Evolutionary conservation across 2,797 vertebrate genomes (phyloP).

Genomic region (Pachyuromys duprasi): DNA sequence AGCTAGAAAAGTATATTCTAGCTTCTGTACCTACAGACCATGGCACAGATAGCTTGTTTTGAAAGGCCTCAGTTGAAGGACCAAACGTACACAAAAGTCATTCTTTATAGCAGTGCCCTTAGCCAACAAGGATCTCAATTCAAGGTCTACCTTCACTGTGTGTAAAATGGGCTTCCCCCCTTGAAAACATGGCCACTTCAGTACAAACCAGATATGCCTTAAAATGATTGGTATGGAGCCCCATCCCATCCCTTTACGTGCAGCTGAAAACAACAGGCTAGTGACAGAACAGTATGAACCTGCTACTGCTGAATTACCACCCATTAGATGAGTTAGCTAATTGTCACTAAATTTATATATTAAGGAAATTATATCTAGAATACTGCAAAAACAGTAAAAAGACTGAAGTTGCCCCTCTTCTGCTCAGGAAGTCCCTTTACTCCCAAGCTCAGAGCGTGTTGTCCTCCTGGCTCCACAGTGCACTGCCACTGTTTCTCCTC

Average conservation of each 20-base stretch:
- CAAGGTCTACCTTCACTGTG: conserved; percentile 50
- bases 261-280: conserved; percentile 73
- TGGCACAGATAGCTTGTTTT: conserved; percentile 14
- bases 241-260: conserved; percentile 45
- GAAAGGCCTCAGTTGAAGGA: conserved; percentile 35
- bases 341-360: conserved; percentile 88
- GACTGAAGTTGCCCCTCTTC: conserved; percentile 89
- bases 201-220: conserved; percentile 77
- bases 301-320: conserved; percentile 76
- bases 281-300: conserved; percentile 71
- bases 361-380: conserved; percentile 89
- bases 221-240: conserved; percentile 72
- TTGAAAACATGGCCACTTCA: conserved; percentile 61
- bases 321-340: conserved; percentile 87
- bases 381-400: conserved; percentile 96
- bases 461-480: conserved; percentile 82
- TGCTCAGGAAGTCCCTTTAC: conserved; percentile 87
- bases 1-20: conserved; percentile 30
- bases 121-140: conserved; percentile 53
- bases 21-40: conserved; percentile 52
- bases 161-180: conserved; percentile 75
- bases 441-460: conserved; percentile 88
- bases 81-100: neutral
- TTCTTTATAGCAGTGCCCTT: conserved; percentile 41
- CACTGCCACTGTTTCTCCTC: conserved; percentile 88